Evolutionary conservation across 2,888 invertebrate species (phyloP), one percentile per base, ranked within the genome.

Genomic region (Parnassius apollo): DNA sequence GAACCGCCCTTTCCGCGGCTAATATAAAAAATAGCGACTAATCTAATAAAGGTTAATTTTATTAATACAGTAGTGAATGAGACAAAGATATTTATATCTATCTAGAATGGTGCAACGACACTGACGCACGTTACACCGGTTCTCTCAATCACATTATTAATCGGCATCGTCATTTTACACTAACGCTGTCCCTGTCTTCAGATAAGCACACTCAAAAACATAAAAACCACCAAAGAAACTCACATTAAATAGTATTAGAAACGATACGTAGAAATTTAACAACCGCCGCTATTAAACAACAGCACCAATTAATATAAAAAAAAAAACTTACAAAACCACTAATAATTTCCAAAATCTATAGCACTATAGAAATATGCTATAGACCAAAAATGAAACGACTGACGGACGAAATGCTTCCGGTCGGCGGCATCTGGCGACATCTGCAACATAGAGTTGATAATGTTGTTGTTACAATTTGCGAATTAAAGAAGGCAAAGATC

Each of bases 321-420:
- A 9, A 71, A 70, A 66, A 69, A 68, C 68, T 22, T 60, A 64
- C 35, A 57, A 61, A 59, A 57, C 59, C 61, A 64, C 52, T 65
- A 57, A 65, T 64, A 57, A 65, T 69, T 64, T 65, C 62, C 68
- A 67, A 59, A 61, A 71, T 77, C 70, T 79, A 82, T 80, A 83
- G 79, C 68, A 76, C 76, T 82, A 76, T n/a, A n/a, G n/a, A n/a
- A n/a, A n/a, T n/a, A n/a, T n/a, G n/a, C n/a, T n/a, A n/a, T 76
- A 80, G 77, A 85, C 82, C 81, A 85, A 87, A 88, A 83, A 85
- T 35, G 35, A 35, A 35, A 35, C 68, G 68, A 71, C 68, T 85
- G 85, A 87, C 82, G 81, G 80, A 76, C 74, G 71, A 77, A 73
- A 76, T 65, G 80, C 78, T 86, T 86, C 86, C 85, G 82, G 77